phyloP scores from a whole-genome alignment of 2,888 invertebrate species.

The Idaea aversata region DNA sequence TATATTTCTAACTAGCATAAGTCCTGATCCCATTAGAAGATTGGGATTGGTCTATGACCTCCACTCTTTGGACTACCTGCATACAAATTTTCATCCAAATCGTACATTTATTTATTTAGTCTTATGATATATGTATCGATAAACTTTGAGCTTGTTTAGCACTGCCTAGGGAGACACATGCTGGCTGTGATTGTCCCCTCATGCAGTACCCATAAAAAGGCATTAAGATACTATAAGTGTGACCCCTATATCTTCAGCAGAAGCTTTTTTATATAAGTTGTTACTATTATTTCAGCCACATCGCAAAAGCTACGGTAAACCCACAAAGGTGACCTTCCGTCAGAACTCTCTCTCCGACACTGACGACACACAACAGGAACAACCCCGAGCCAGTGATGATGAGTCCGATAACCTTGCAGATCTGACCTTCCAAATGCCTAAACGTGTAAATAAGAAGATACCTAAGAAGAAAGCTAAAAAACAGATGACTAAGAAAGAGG shows the following conservation, averaged over 20 bases:
- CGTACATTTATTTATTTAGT: too few species aligned
- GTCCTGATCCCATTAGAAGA: too few species aligned
- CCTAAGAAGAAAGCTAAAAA: conserved; percentile 51
- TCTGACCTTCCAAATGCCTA: conserved; percentile 57
- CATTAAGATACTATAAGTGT: not conserved
- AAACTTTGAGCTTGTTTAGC: too few species aligned
- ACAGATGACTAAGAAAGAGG: conserved; percentile 64
- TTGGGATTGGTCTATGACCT: too few species aligned
- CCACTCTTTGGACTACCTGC: too few species aligned
- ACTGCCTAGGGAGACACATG: too few species aligned
- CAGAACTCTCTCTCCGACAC: conserved; percentile 44
- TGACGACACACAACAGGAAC: conserved; percentile 34
- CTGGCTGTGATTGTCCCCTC: too few species aligned
- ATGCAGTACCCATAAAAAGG: not conserved
- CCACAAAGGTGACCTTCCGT: conserved; percentile 62
- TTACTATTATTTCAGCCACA: conserved; percentile 46
- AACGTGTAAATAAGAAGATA: conserved; percentile 47
- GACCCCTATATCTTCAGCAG: not conserved
- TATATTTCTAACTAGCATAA: too few species aligned
- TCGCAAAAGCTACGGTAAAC: conserved; percentile 68
- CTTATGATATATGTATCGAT: too few species aligned
- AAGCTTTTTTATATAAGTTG: not conserved
- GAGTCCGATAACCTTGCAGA: conserved; percentile 52
- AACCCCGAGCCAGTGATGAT: conserved; percentile 46
- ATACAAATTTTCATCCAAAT: too few species aligned